A percentile compares a stretch with the other conserved stretches of the same genome.
Evolutionary conservation across 2,888 invertebrate species (phyloP).

Genomic region (Pemphredon lugubris): DNA sequence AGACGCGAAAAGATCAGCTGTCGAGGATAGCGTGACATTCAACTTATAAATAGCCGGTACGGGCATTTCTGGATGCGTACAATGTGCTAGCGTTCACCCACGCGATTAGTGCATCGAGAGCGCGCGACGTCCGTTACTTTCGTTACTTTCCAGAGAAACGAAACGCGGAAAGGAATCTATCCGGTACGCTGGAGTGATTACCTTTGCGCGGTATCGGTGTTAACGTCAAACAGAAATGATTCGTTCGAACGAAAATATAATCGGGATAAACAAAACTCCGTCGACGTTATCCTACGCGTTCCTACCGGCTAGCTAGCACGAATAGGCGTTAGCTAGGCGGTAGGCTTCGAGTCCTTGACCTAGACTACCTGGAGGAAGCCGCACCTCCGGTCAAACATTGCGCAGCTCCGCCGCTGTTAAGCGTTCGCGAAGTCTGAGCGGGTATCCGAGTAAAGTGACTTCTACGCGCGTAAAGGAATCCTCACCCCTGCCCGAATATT

Average conservation of each 20-base stretch:
- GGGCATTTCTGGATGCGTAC: background rate
- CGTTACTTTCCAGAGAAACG: too few relatives aligned
- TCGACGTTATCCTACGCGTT: too few relatives aligned
- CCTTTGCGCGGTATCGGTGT: too few relatives aligned
- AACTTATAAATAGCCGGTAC: slow-evolving; percentile 32
- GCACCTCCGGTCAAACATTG: slow-evolving; percentile 65
- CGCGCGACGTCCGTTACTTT: background rate
- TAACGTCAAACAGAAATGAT: too few relatives aligned
- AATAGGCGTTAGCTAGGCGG: slow-evolving; percentile 22
- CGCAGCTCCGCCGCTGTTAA: slow-evolving; percentile 48
- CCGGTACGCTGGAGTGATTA: too few relatives aligned
- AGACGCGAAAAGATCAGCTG: slow-evolving; percentile 38
- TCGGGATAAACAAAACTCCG: too few relatives aligned
- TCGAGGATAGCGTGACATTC: slow-evolving; percentile 33
- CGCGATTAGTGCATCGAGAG: background rate
- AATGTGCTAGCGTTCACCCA: background rate
- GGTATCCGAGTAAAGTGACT: background rate
- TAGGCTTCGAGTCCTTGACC: slow-evolving; percentile 68
- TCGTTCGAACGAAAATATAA: too few relatives aligned
- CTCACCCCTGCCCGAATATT: too few relatives aligned
- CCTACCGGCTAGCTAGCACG: too few relatives aligned
- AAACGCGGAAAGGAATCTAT: too few relatives aligned
- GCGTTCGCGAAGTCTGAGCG: slow-evolving; percentile 5
- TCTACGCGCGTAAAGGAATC: background rate
- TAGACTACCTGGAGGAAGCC: slow-evolving; percentile 66